Evolutionary conservation across 1,140 invertebrate genomes (phyloP), one percentile per base, ranked within the genome.

Genomic region (Gryllus bimaculatus): DNA sequence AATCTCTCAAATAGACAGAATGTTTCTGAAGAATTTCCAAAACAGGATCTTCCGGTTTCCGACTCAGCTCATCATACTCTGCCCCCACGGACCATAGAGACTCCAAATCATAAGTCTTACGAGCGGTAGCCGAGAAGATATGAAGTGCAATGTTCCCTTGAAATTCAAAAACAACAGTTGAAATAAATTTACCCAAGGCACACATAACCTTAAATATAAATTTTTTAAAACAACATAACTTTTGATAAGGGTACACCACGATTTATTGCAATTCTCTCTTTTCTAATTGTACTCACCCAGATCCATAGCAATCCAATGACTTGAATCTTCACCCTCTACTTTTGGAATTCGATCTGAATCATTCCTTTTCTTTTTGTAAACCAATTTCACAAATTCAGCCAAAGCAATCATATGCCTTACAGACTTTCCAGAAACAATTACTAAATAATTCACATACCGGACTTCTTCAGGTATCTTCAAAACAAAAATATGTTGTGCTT

Each of bases 91-190:
- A 89, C 96, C 96, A 98, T 26, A 98, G 85, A 8, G 92, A 93
- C 87, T 98, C 96, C 79, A 98, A 87, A 87, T 98, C 96, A 85
- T 96, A 97, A 74, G 87, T 83, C 81, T 90, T 84, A 82, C 96
- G 88, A 8, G 89, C 88, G 82, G 91, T 86, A 8, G 88, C 85
- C 47, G 90, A 91, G 85, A 98, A 96, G 81, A 98, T 90, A 83
- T 98, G 96, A n/a, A 98, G 83, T 5, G 92, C 92, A 81, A 98
- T 97, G 84, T 98, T 97, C 78, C 93, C 93, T 94, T 83, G 48
- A 89, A 86, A 77, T 77, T 47, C 1, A 20, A 54, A 8, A 15
- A 77, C 3, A 1, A 26, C 18, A 8, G 47, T 48, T 48, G 20
- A 48, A 48, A 77, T 7, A 54, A 15, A 39, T 39, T 18, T 18